Conservation (phyloP, 2,888 invertebrate genomes). For the Monopis laevigella region DNA sequence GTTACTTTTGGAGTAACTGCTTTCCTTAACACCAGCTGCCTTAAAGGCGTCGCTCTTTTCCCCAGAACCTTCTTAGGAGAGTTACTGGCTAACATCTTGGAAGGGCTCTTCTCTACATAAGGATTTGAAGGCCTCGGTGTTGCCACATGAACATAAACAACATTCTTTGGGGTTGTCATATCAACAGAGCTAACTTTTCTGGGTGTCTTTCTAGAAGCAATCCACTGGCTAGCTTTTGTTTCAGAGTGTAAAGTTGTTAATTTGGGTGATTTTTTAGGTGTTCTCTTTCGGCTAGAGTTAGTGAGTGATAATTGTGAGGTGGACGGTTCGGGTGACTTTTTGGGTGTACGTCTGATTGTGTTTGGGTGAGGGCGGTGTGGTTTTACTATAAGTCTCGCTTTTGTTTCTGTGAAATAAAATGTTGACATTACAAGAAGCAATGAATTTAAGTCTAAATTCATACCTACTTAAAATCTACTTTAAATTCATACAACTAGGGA, state of each 20-base stretch:
- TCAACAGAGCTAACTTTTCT: background rate
- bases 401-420: constrained; percentile 7
- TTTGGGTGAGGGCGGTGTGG: background rate
- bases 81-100: constrained; percentile 3
- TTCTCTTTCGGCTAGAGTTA: background rate
- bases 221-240: constrained; percentile 43
- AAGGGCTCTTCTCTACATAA: constrained; percentile 9
- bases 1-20: constrained; percentile 10
- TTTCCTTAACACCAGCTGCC: constrained; percentile 28
- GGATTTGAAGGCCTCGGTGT: constrained; percentile 12
- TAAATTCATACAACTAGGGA: too few relatives aligned
- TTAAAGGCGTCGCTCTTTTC: constrained; percentile 27
- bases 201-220: constrained; percentile 35
- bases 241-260: constrained; percentile 19
- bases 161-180: background rate
- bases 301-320: constrained; percentile 16
- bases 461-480: too few relatives aligned
- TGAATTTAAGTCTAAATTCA: too few relatives aligned
- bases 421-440: too few relatives aligned
- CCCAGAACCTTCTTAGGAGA: constrained; percentile 5
- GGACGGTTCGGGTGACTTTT: constrained; percentile 6
- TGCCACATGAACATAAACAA: constrained; percentile 9
- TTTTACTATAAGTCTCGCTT: constrained; percentile 12
- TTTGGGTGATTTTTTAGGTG: background rate
- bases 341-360: background rate